Percentiles rank a stretch among this genome's conserved stretches.
Conservation (phyloP, 1,140 invertebrate species). For the Apis laboriosa region DNA sequence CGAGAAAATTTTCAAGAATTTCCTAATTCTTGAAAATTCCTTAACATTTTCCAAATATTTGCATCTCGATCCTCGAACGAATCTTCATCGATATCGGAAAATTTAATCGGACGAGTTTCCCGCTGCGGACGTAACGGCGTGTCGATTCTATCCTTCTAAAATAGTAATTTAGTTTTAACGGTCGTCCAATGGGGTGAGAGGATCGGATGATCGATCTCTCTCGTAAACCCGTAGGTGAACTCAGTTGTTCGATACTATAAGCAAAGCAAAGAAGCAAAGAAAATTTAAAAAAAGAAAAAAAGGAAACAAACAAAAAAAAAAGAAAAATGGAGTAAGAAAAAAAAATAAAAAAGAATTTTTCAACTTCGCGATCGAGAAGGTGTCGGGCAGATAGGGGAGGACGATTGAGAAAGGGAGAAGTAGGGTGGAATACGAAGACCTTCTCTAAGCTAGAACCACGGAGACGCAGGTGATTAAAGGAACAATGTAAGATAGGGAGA, state of each 20-base stretch:
- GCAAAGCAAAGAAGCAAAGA: slow-evolving; percentile 14
- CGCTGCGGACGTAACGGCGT: neutral
- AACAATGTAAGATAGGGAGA: slow-evolving; percentile 51
- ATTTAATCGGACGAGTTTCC: neutral
- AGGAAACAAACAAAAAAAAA: slow-evolving; percentile 12
- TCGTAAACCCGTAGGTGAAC: slow-evolving; percentile 62
- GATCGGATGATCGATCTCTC: slow-evolving; percentile 62
- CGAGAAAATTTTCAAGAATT: neutral
- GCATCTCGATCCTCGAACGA: neutral
- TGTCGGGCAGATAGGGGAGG: neutral
- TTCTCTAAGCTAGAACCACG: slow-evolving; percentile 44
- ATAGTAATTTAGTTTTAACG: slow-evolving; percentile 64
- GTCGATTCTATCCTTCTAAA: slow-evolving; percentile 54
- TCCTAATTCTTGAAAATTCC: neutral
- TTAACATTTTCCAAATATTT: neutral
- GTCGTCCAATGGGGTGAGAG: slow-evolving; percentile 65
- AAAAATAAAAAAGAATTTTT: slow-evolving; percentile 35
- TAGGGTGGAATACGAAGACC: slow-evolving; percentile 14
- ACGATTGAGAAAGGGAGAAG: neutral
- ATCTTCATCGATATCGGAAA: neutral
- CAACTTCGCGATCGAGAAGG: slow-evolving; percentile 56
- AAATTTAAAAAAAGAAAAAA: slow-evolving; percentile 9
- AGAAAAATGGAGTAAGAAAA: slow-evolving; percentile 9
- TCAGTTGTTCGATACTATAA: slow-evolving; percentile 66
- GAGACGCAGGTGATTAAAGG: slow-evolving; percentile 48